Percentiles rank a stretch among this genome's conserved stretches.
Evolutionary conservation across 2,797 vertebrate species (phyloP).

Genomic region (Glyptemys insculpta): DNA sequence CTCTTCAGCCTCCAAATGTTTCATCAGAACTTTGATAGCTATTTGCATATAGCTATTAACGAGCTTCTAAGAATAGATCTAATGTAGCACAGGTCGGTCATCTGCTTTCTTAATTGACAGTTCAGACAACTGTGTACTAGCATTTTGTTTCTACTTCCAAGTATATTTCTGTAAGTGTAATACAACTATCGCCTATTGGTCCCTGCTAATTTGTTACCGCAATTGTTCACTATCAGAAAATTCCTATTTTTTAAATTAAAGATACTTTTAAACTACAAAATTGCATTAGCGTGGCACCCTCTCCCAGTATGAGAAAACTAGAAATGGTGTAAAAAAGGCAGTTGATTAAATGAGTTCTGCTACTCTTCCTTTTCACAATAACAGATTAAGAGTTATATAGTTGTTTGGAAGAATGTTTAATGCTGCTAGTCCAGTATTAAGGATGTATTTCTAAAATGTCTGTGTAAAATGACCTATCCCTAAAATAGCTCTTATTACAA

Average conservation of each 20-base stretch:
- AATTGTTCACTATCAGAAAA: neutral
- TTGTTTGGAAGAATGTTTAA: neutral
- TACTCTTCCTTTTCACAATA: neutral
- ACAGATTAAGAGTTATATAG: neutral
- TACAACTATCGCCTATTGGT: constrained; percentile 29
- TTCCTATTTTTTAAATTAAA: constrained; percentile 8
- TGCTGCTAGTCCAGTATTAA: neutral
- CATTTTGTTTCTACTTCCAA: constrained; percentile 37
- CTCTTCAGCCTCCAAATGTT: constrained; percentile 15
- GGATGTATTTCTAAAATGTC: neutral
- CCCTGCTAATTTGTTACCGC: neutral
- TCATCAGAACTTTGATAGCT: constrained; percentile 39
- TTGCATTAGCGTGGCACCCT: neutral
- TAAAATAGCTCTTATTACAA: neutral
- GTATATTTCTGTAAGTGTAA: constrained; percentile 24
- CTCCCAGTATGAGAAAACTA: neutral
- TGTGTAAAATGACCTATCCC: neutral
- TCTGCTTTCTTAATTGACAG: constrained; percentile 21
- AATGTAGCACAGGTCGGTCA: neutral
- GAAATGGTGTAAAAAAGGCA: neutral
- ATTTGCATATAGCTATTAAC: neutral
- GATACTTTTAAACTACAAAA: neutral
- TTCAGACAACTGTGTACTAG: neutral
- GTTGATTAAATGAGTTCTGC: neutral
- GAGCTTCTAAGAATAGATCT: constrained; percentile 25